These are phyloP conservation scores for Troides aeacus DNA, from an alignment of 2,888 invertebrate species.

Conservation along the genomic window DNA sequence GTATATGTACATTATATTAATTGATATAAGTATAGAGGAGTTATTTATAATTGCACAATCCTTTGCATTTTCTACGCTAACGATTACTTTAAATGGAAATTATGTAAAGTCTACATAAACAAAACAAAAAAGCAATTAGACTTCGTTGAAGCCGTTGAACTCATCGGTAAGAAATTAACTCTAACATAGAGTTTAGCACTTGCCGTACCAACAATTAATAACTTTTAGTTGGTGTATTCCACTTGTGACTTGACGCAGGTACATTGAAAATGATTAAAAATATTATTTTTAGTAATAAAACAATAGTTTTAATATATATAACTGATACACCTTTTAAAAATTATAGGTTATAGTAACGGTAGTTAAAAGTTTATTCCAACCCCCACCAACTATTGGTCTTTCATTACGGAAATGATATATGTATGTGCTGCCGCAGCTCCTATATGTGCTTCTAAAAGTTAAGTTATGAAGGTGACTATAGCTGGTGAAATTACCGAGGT, in stretches of 20 bases:
- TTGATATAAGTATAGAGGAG: not conserved
- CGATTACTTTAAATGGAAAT: slow-evolving; percentile 12
- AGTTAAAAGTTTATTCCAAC: no score
- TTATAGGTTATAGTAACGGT: no score
- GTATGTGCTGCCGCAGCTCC: no score
- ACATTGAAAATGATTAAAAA: no score
- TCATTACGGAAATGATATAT: no score
- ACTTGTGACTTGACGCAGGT: slow-evolving; percentile 9
- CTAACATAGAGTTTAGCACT: slow-evolving; percentile 51
- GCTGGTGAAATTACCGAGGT: no score
- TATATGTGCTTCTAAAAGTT: no score
- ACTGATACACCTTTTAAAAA: no score
- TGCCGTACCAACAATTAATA: slow-evolving; percentile 69
- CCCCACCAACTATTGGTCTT: no score
- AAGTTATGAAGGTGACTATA: no score
- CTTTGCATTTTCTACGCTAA: slow-evolving; percentile 6
- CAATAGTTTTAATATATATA: no score
- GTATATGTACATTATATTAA: not conserved
- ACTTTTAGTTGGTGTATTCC: slow-evolving; percentile 39
- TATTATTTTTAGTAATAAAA: no score
- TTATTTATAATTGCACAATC: not conserved
- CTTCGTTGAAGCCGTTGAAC: slow-evolving; percentile 36
- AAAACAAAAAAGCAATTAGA: slow-evolving; percentile 39
- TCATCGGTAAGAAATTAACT: slow-evolving; percentile 42
- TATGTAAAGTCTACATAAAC: slow-evolving; percentile 3